A percentile compares a stretch with the other conserved stretches of the same genome.
Conservation (phyloP, 1,140 invertebrate genomes). For the Zaprionus ornatus region DNA sequence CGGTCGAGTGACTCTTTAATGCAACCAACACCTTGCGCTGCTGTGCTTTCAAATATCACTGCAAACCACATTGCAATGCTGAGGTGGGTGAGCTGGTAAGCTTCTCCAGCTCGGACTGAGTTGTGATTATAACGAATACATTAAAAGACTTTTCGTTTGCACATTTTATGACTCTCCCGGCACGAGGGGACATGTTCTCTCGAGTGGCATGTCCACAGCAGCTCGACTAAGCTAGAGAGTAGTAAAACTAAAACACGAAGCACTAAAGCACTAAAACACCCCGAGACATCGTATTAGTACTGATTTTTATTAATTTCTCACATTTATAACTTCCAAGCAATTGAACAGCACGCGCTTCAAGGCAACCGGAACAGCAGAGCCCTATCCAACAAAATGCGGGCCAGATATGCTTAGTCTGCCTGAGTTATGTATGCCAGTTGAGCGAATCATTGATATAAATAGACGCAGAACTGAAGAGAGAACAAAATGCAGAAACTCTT, state of each 20-base stretch:
- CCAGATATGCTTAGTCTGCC: background rate
- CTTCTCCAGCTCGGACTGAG: background rate
- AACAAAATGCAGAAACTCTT: background rate
- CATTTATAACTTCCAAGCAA: constrained; percentile 71
- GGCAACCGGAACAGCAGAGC: background rate
- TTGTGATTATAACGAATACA: constrained; percentile 62
- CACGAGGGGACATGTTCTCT: background rate
- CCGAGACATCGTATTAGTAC: constrained; percentile 38
- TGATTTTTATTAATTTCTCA: constrained; percentile 77
- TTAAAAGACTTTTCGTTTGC: constrained; percentile 67
- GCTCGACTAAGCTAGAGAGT: constrained; percentile 24
- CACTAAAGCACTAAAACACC: constrained; percentile 13
- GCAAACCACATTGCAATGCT: background rate
- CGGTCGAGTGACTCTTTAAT: background rate
- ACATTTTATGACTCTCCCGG: constrained; percentile 58
- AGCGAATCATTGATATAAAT: background rate
- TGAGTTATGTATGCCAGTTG: background rate
- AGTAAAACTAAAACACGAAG: constrained; percentile 59
- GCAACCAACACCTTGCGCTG: background rate
- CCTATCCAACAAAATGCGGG: background rate
- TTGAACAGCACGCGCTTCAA: constrained; percentile 18
- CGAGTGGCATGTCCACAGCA: constrained; percentile 51
- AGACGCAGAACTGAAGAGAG: background rate
- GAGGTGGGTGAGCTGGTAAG: background rate
- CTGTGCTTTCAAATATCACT: background rate